Conservation (phyloP, 2,797 vertebrate genomes). For the Pseudochirops cupreus region DNA sequence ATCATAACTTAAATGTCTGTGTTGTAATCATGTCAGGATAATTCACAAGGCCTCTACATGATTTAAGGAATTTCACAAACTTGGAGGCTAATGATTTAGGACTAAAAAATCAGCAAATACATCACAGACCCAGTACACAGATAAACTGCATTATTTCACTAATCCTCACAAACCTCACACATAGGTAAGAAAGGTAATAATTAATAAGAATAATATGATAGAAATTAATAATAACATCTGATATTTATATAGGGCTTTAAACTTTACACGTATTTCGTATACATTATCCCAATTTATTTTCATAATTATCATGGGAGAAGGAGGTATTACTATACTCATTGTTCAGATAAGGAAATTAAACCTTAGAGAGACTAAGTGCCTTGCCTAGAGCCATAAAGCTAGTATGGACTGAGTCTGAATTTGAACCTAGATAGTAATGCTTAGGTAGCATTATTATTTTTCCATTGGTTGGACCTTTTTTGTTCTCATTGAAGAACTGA, state of each 20-base stretch:
- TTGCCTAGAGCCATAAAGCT: background rate
- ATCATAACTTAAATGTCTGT: slow-evolving; percentile 4
- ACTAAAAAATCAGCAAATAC: background rate
- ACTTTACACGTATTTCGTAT: background rate
- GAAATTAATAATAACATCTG: background rate
- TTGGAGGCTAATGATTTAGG: background rate
- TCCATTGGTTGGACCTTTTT: background rate
- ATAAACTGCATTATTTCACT: background rate
- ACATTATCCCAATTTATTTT: background rate
- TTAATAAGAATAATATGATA: background rate
- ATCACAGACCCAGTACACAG: background rate
- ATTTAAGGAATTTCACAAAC: slow-evolving; percentile 32
- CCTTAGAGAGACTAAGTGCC: background rate
- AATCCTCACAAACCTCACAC: background rate
- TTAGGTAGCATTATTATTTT: background rate
- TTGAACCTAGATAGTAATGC: background rate
- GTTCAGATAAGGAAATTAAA: background rate
- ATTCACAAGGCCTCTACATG: background rate
- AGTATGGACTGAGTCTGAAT: background rate
- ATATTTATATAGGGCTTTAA: background rate
- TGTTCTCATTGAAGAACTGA: background rate
- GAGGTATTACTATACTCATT: background rate
- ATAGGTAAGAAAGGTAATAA: background rate
- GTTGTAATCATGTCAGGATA: slow-evolving; percentile 25
- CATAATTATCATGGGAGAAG: background rate